These are phyloP conservation scores for Malurus cyaneus DNA, from an alignment of 2,113 vertebrate genomes.

Conservation along the genomic window DNA sequence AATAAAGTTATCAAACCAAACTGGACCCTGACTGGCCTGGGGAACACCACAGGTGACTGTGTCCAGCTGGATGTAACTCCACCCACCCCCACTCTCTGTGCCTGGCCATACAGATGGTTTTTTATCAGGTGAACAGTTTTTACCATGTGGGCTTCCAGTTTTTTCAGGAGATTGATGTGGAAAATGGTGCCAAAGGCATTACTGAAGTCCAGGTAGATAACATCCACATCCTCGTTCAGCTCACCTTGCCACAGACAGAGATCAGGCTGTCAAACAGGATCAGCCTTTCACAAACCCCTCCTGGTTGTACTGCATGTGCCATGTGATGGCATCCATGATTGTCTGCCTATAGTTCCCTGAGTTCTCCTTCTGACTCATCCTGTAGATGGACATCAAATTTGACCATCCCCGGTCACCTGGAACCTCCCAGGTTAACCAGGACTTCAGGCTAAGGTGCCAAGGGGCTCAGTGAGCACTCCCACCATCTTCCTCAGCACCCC, in stretches of 20 bases:
- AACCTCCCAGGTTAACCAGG: neutral
- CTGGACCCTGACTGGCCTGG: neutral
- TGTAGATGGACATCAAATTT: neutral
- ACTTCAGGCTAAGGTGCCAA: neutral
- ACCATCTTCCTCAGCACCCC: neutral
- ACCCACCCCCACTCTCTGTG: neutral
- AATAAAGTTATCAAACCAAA: neutral
- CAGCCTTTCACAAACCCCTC: neutral
- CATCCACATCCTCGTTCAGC: neutral
- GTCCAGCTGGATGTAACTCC: neutral
- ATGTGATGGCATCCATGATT: neutral
- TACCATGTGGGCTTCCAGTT: neutral
- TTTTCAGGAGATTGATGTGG: neutral
- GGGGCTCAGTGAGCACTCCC: neutral
- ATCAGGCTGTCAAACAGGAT: neutral
- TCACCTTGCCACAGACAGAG: neutral
- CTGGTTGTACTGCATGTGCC: neutral
- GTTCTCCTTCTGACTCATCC: neutral
- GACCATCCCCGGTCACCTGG: neutral
- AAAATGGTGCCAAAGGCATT: neutral
- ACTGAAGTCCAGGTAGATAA: neutral
- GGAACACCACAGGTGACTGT: neutral
- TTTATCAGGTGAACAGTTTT: neutral
- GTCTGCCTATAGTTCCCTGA: neutral
- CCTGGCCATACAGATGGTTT: too few relatives aligned